A percentile compares a stretch with the other conserved stretches of the same genome.
Conservation (phyloP, 2,888 invertebrate genomes). For the Acrobasis suavella region DNA sequence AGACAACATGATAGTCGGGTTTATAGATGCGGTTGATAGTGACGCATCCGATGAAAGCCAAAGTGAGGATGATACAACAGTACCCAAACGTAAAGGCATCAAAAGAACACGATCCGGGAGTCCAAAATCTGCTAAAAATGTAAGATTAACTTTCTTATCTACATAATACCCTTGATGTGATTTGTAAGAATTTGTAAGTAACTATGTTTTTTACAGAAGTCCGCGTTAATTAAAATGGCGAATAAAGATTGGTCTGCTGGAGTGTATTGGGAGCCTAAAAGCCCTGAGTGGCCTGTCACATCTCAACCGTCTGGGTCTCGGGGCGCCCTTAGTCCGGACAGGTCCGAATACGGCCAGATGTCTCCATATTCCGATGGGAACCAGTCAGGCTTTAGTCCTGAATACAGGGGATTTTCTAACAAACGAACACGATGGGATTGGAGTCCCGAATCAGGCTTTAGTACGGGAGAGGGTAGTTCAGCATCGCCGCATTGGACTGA, state of each 20-base stretch:
- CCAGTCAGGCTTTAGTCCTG: constrained; percentile 69
- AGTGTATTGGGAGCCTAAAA: constrained; percentile 73
- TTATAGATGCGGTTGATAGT: constrained; percentile 67
- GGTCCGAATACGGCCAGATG: constrained; percentile 52
- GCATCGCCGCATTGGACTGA: constrained; percentile 65
- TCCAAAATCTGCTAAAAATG: constrained; percentile 58
- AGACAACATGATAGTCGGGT: constrained; percentile 76
- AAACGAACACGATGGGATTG: constrained; percentile 64
- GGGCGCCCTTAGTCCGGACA: constrained; percentile 58
- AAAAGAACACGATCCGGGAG: constrained; percentile 61
- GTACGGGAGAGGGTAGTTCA: constrained; percentile 61
- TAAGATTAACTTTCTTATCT: constrained; percentile 33
- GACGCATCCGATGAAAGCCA: constrained; percentile 66
- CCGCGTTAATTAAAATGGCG: constrained; percentile 64
- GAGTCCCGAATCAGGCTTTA: constrained; percentile 72
- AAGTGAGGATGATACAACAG: constrained; percentile 55
- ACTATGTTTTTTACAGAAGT: constrained; percentile 47
- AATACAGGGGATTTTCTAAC: constrained; percentile 47
- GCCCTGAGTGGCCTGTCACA: constrained; percentile 61
- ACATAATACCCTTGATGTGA: background rate
- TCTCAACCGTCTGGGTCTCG: constrained; percentile 47
- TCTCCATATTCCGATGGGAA: constrained; percentile 68
- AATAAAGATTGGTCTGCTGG: constrained; percentile 71
- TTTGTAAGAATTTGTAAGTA: background rate
- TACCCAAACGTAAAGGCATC: constrained; percentile 46